phyloP scores from a whole-genome alignment of 2,797 vertebrate genomes.

The Hafferia zeledoni region DNA sequence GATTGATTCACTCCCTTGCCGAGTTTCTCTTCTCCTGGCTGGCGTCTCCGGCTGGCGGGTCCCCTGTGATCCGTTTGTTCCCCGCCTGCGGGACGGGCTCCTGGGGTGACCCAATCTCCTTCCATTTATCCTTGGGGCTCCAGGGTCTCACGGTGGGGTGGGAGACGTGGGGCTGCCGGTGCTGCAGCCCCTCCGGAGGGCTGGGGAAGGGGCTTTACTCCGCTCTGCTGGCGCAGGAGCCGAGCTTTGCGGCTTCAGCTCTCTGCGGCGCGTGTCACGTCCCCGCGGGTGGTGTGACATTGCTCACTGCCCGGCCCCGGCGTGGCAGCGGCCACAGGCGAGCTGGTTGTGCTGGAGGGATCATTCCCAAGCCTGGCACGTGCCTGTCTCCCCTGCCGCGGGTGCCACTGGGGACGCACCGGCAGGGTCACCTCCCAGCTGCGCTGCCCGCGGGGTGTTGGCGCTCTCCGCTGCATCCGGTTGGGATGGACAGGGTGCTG shows the following conservation, averaged over 20 bases:
- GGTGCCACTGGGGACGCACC: background rate
- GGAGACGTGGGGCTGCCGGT: background rate
- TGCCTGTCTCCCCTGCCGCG: background rate
- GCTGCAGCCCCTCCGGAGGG: background rate
- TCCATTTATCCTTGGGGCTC: background rate
- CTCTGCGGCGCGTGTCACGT: background rate
- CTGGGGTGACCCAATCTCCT: background rate
- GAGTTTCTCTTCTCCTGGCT: conserved; percentile 63
- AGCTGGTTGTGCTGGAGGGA: background rate
- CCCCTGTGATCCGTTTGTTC: conserved; percentile 6
- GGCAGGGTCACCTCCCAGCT: conserved; percentile 15
- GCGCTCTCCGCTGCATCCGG: accelerated
- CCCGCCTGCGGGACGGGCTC: background rate
- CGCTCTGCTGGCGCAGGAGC: background rate
- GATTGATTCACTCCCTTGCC: conserved; percentile 73
- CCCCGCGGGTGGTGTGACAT: conserved; percentile 23
- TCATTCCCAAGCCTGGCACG: background rate
- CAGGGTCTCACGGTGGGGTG: background rate
- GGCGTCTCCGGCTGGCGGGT: conserved; percentile 21
- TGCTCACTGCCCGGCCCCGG: background rate
- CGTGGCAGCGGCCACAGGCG: background rate
- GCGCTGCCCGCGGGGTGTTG: background rate
- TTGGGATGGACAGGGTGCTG: accelerated
- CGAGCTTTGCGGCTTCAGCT: background rate
- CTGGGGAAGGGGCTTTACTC: background rate